phyloP scores from a whole-genome alignment of 2,113 vertebrate species.

The Chauna torquata region DNA sequence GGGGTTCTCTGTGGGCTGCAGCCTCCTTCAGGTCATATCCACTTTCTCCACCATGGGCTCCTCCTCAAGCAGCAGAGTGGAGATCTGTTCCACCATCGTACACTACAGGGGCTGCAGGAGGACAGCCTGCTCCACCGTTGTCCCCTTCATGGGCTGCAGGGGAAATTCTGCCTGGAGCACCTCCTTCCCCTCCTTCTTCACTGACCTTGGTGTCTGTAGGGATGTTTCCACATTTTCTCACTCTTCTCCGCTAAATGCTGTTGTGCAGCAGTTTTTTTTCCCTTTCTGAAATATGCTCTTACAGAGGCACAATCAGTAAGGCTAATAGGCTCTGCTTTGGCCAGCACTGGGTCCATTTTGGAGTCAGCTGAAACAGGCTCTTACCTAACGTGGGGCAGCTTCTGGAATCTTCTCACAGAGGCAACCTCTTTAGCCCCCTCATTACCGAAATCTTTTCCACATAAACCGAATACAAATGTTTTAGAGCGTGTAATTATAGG shows the following conservation, averaged over 20 bases:
- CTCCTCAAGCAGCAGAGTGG: background rate
- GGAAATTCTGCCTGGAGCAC: background rate
- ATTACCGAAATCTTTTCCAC: background rate
- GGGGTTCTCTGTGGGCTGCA: background rate
- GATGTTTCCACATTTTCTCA: background rate
- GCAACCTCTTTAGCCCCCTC: background rate
- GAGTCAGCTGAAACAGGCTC: background rate
- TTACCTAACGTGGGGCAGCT: background rate
- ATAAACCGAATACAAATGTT: background rate
- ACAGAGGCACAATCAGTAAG: background rate
- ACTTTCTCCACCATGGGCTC: background rate
- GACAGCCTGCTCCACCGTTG: background rate
- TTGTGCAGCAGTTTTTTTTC: background rate
- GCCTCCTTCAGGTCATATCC: background rate
- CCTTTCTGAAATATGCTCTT: background rate
- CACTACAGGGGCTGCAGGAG: background rate
- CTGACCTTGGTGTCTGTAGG: background rate
- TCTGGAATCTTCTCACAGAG: background rate
- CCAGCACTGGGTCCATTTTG: background rate
- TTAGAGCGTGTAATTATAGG: background rate
- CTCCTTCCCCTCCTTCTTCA: background rate
- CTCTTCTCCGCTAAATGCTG: background rate
- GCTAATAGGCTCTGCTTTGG: background rate
- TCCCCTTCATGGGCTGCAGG: background rate
- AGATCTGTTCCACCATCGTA: background rate